These are phyloP conservation scores for Pegea sp. DNA, from an alignment of 23 tunicate genomes.

Conservation along the genomic window DNA sequence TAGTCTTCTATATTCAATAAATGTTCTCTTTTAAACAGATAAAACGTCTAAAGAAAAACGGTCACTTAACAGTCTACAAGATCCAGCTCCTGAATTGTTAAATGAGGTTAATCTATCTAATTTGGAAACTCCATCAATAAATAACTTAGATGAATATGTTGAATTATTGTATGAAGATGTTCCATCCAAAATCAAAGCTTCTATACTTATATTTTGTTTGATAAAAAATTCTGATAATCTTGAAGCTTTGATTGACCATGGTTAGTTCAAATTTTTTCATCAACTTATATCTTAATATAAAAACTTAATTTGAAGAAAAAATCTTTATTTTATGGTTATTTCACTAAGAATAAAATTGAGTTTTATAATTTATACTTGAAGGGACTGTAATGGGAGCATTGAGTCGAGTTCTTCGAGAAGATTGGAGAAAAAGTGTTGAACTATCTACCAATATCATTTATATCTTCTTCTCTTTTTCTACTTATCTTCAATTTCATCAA, in stretches of 20 bases:
- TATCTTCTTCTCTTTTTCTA: constrained; percentile 89
- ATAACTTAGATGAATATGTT: constrained; percentile 78
- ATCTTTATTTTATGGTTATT: background rate
- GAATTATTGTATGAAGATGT: constrained; percentile 94
- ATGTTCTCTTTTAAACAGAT: too few relatives aligned
- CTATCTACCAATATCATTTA: constrained; percentile 95
- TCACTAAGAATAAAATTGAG: background rate
- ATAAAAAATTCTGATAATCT: constrained; percentile 87
- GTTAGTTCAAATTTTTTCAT: too few relatives aligned
- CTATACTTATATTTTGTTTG: constrained; percentile 46
- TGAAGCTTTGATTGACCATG: constrained; percentile 86
- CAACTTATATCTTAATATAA: background rate
- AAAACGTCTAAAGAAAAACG: constrained; percentile 5
- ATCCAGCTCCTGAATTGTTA: constrained; percentile 47
- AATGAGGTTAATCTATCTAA: constrained; percentile 7
- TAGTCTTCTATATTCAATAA: too few relatives aligned
- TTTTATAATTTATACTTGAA: constrained; percentile 1
- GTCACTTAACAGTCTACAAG: constrained; percentile 17
- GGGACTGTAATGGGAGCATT: constrained; percentile 83
- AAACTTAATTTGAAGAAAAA: background rate
- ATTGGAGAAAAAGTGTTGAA: constrained; percentile 95
- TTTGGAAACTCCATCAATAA: constrained; percentile 47
- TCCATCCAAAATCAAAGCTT: constrained; percentile 73
- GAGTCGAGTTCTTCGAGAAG: constrained; percentile 91
- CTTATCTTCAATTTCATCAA: constrained; percentile 83